Conservation (phyloP, 64 coral and sea anemone species). For the Montipora foliosa region DNA sequence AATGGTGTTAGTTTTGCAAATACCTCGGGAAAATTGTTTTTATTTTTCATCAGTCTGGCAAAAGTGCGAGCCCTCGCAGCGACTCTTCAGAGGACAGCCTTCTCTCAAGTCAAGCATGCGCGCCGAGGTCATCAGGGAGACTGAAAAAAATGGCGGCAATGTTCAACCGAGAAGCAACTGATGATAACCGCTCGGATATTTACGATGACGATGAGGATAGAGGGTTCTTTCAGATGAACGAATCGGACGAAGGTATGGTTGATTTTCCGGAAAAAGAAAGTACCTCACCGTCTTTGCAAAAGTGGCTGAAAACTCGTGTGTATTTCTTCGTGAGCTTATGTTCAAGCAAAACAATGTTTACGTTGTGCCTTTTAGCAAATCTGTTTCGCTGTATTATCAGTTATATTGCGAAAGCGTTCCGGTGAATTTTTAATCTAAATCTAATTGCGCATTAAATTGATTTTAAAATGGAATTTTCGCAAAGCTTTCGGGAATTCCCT, state of each 20-base stretch:
- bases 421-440: not conserved
- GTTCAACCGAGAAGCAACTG: constrained; percentile 93
- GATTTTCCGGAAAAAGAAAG: not conserved
- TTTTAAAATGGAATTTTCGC: not conserved
- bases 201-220: constrained; percentile 95
- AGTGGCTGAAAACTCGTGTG: not conserved
- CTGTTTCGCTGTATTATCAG: not conserved
- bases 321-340: not conserved
- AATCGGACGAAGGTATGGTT: constrained; percentile 96
- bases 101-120: constrained; percentile 75
- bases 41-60: constrained; percentile 79
- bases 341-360: constrained; percentile 9
- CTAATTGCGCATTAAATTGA: not conserved
- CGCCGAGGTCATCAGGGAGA: constrained; percentile 49
- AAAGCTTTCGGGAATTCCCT: not conserved
- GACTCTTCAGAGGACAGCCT: constrained; percentile 89
- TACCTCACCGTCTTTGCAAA: not conserved
- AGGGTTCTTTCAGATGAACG: constrained; percentile 96
- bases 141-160: constrained; percentile 95
- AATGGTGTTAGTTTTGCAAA: not conserved
- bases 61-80: constrained; percentile 86
- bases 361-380: constrained; percentile 12
- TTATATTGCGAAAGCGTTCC: not conserved
- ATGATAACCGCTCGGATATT: constrained; percentile 93
- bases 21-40: constrained; percentile 28